phyloP scores from a whole-genome alignment of 1,140 invertebrate species.

The Schlechtendalia chinensis region DNA sequence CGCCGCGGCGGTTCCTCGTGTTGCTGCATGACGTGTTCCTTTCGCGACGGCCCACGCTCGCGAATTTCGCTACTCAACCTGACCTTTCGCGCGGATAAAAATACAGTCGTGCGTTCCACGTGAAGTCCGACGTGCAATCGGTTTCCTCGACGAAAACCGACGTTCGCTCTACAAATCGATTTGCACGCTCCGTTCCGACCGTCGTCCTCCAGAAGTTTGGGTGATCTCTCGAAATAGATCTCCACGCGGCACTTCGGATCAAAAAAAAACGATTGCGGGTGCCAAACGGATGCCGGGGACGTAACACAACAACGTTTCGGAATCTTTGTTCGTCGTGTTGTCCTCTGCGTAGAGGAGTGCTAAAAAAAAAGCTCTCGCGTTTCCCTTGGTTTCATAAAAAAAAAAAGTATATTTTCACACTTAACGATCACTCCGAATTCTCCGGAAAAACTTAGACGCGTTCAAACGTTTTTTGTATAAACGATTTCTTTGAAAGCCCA shows the following conservation, averaged over 20 bases:
- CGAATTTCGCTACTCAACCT: not conserved
- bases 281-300: not conserved
- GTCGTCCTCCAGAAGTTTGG: not conserved
- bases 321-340: not conserved
- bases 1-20: not conserved
- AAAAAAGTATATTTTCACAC: not conserved
- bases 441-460: not conserved
- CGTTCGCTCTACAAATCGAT: constrained; percentile 32
- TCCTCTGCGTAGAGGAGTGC: not conserved
- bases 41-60: too few relatives aligned
- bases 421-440: not conserved
- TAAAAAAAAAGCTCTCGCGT: not conserved
- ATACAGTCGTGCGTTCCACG: not conserved
- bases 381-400: not conserved
- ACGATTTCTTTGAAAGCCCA: too few relatives aligned
- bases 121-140: not conserved
- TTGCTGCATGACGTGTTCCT: too few relatives aligned
- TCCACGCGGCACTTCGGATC: constrained; percentile 29
- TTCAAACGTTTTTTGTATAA: not conserved
- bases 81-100: constrained; percentile 1
- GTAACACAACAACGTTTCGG: not conserved
- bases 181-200: not conserved
- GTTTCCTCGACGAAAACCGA: not conserved
- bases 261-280: constrained; percentile 30
- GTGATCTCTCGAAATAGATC: constrained; percentile 27